Conservation (phyloP, 2,797 vertebrate species). For the Xenentodon cancila region DNA sequence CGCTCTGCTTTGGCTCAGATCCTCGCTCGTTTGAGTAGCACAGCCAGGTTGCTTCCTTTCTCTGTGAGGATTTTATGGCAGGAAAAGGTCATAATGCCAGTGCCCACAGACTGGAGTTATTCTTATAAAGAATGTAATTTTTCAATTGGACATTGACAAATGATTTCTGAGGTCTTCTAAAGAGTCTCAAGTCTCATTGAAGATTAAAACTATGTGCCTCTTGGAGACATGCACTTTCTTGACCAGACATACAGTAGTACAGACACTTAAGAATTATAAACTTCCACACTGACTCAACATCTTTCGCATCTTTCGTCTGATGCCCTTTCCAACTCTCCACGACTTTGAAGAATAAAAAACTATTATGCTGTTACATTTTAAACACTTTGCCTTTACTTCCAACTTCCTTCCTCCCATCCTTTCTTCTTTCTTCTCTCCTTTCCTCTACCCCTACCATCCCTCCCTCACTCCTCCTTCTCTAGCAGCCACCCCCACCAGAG, state of each 20-base stretch:
- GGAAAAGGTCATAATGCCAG: conserved; percentile 17
- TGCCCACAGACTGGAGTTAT: conserved; percentile 8
- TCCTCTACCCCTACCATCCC: conserved; percentile 69
- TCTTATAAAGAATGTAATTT: conserved; percentile 13
- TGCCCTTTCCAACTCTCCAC: conserved; percentile 60
- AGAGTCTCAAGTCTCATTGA: too few relatives aligned
- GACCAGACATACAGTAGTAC: background rate
- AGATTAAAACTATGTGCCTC: too few relatives aligned
- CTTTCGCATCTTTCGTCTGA: conserved; percentile 43
- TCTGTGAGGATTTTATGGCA: conserved; percentile 13
- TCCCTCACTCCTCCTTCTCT: conserved; percentile 69
- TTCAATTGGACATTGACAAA: background rate
- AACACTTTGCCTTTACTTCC: conserved; percentile 82
- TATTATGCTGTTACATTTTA: conserved; percentile 72
- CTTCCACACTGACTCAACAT: background rate
- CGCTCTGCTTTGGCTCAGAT: conserved; percentile 33
- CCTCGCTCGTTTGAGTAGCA: conserved; percentile 23
- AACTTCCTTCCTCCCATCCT: conserved; percentile 79
- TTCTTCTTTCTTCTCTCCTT: conserved; percentile 73
- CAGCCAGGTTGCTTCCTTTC: conserved; percentile 39
- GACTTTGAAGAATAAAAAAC: conserved; percentile 36
- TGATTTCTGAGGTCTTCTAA: too few relatives aligned
- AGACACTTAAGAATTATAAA: background rate
- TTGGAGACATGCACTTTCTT: background rate
- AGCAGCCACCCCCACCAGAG: conserved; percentile 80